Evolutionary conservation across 2,888 invertebrate species (phyloP), one percentile per base, ranked within the genome.

Genomic region (Lordiphosa fenestrarum): DNA sequence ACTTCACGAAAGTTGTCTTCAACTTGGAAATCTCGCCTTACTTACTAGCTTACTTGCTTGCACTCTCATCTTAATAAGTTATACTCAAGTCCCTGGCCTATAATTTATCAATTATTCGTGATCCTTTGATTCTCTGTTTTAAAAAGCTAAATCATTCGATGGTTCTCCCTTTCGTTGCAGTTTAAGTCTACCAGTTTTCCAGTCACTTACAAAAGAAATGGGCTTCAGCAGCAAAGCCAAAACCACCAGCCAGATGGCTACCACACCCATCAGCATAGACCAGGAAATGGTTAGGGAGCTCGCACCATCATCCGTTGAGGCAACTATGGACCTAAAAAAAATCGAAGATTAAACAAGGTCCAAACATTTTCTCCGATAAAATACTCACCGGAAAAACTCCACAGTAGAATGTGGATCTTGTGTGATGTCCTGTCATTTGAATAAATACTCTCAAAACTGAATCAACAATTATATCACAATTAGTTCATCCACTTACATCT

Each of bases 301-400:
- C 7, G 71, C 56, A 7, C 68, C 74, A 10, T 53, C 65, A 6
- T 67, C 64, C 6, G 76, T 69, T 5, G 88, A 85, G 55, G 86
- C 73, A 33, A 88, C 74, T 23, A 84, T 65, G n/a, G 71, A 74
- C 13, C 88, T 88, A 42, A 0, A 15, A 9, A 15, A 3, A 30
- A 25, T 25, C 6, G 2, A 6, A 25, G 2, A 6, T 25, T 2
- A 6, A 6, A 10, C 13, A 9, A 25, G 0, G 5, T 7, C 2
- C 7, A 25, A 1, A 9, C 30, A 3, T 25, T n/a, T 15, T 6
- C n/a, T 15, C 1, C n/a, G 4, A 19, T 4, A 19, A 19, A 40
- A 2, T 5, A 51, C 84, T 71, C 56, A 88, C 88, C 85, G 78
- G 64, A 87, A 88, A 55, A 87, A 89, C 57, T 89, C 88, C 40